A percentile compares a stretch with the other conserved stretches of the same genome.
Evolutionary conservation across 1,140 invertebrate species (phyloP).

Genomic region (Eupeodes corollae): DNA sequence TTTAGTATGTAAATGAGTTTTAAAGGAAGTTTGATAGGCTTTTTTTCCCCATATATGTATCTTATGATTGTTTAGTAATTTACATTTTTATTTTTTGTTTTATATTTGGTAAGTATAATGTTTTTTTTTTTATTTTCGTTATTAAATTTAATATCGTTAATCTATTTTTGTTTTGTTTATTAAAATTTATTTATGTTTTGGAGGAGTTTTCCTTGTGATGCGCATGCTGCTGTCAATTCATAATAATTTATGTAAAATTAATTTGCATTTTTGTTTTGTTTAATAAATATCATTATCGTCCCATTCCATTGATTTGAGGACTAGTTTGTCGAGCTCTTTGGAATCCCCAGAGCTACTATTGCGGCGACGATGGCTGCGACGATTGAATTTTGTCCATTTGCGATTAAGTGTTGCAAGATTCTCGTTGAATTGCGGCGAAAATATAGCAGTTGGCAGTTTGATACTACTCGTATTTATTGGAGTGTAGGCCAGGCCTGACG

Average conservation of each 20-base stretch:
- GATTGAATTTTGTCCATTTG: constrained; percentile 31
- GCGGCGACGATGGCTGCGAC: constrained; percentile 21
- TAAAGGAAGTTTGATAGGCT: no score
- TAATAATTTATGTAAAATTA: background rate
- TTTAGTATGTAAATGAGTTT: no score
- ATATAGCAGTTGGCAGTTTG: constrained; percentile 5
- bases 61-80: no score
- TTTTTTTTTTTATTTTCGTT: background rate
- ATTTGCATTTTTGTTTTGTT: constrained; percentile 9
- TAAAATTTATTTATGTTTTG: background rate
- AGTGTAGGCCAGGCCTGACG: background rate
- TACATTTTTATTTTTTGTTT: background rate
- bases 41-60: background rate
- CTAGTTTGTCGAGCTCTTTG: constrained; percentile 34
- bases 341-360: constrained; percentile 35
- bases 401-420: constrained; percentile 29
- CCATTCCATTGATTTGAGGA: constrained; percentile 35
- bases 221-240: background rate
- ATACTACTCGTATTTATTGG: background rate
- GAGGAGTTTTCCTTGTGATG: background rate
- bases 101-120: background rate
- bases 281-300: constrained; percentile 37
- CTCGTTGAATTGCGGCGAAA: constrained; percentile 24
- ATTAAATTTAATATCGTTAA: background rate
- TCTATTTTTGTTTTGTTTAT: background rate